Conservation (phyloP, 2,797 vertebrate species). For the Sparus aurata region DNA sequence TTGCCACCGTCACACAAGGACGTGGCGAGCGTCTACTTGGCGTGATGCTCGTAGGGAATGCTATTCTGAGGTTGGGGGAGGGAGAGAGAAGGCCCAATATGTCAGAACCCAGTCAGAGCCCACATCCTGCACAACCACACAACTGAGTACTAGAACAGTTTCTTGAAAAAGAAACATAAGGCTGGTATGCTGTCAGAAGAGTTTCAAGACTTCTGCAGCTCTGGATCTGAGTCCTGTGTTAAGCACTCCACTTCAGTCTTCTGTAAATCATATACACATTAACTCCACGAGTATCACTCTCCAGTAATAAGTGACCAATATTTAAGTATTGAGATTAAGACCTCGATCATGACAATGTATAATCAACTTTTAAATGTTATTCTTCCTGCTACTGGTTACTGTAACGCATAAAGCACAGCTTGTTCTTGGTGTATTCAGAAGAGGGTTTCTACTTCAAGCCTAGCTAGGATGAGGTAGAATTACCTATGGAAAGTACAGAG, state of each 20-base stretch:
- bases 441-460: neutral
- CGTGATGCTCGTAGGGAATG: constrained; percentile 98
- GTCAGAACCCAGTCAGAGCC: constrained; percentile 60
- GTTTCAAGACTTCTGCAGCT: neutral
- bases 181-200: neutral
- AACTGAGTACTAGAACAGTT: constrained; percentile 22
- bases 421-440: neutral
- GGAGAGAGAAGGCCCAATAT: constrained; percentile 73
- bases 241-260: neutral
- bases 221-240: neutral
- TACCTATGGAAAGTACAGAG: neutral
- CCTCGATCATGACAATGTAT: neutral
- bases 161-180: neutral
- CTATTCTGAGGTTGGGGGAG: constrained; percentile 94
- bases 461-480: constrained; percentile 6
- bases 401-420: neutral
- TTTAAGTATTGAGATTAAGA: neutral
- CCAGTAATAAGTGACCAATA: neutral
- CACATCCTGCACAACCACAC: constrained; percentile 40
- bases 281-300: neutral
- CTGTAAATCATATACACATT: neutral
- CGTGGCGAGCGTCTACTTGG: constrained; percentile 95
- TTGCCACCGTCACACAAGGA: constrained; percentile 92
- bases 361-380: constrained; percentile 1
- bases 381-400: neutral